Base-by-base conservation (phyloP, 2,113 vertebrate genomes). In the Cephalopholis sonnerati region DNA sequence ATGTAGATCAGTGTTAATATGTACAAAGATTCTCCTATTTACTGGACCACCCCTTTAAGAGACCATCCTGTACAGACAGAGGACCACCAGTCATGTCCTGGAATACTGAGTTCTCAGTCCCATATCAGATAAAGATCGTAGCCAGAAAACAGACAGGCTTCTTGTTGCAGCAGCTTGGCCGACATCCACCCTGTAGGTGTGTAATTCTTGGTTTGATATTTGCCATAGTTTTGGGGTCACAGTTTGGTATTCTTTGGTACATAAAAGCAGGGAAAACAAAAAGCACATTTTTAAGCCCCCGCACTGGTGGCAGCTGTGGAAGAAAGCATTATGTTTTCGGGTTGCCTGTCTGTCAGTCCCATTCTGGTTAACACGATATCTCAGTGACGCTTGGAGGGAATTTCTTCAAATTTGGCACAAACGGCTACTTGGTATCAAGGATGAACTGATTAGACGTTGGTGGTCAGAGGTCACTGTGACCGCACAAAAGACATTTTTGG, bases 61-160 rank as follows among this genome's bases (percentile, higher is more conserved):
- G 53, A 44, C 69, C 51, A 79, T 86, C 57, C 32, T 80, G 53
- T 63, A 8, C 58, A 89, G 68, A 75, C 58, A 71, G 53, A 79
- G 61, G 74, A 86, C 67, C 79, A 90, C 76, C 76, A 80, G 66
- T 85, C 44, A 12, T 75, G 74, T 78, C 64, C 73, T 71, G 44
- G 54, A 67, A 77, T 78, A 79, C 55, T 25, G 27, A 76, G 76
- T 74, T 83, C 77, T 76, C 53, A 67, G 22, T 73, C 61, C 53
- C 50, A 16, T 85, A 85, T 82, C 79, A 80, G 77, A 90, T 92
- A 64, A 80, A 46, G 59, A 77, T 79, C 79, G 13, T 24, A 46
- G 65, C 59, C 79, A 87, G 57, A 85, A 77, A 73, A 77, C 50
- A 85, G 77, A 75, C 86, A 68, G 54, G 54, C 74, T 73, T 72